These are phyloP conservation scores for Smutsia gigantea DNA, from an alignment of 2,797 vertebrate species.

Conservation along the genomic window DNA sequence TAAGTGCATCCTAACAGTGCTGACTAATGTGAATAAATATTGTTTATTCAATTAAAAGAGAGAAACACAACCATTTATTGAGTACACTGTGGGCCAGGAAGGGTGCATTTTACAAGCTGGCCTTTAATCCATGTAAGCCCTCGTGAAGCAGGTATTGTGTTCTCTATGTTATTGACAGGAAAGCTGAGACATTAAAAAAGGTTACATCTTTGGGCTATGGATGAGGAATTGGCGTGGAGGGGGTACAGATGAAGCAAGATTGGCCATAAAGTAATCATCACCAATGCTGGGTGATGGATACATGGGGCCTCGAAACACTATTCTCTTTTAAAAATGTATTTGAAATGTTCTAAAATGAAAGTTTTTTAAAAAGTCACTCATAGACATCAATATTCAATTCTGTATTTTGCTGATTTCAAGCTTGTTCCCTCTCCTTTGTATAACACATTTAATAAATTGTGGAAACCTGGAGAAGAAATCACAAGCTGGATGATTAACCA, in stretches of 20 bases:
- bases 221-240: neutral
- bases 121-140: neutral
- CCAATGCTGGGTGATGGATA: neutral
- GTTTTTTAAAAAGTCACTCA: neutral
- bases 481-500: neutral
- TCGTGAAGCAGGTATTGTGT: neutral
- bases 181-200: neutral
- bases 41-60: neutral
- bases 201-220: neutral
- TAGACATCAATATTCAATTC: neutral
- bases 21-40: neutral
- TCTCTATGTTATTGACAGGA: neutral
- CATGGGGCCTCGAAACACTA: neutral
- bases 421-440: neutral
- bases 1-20: neutral
- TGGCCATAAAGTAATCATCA: neutral
- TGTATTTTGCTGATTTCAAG: neutral
- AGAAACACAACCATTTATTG: neutral
- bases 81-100: neutral
- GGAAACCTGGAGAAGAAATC: neutral
- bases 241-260: neutral
- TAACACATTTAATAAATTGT: neutral
- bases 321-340: neutral
- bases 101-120: neutral
- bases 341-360: constrained; percentile 4